Base-by-base conservation (phyloP, 2,113 vertebrate genomes). In the Talpa occidentalis region DNA sequence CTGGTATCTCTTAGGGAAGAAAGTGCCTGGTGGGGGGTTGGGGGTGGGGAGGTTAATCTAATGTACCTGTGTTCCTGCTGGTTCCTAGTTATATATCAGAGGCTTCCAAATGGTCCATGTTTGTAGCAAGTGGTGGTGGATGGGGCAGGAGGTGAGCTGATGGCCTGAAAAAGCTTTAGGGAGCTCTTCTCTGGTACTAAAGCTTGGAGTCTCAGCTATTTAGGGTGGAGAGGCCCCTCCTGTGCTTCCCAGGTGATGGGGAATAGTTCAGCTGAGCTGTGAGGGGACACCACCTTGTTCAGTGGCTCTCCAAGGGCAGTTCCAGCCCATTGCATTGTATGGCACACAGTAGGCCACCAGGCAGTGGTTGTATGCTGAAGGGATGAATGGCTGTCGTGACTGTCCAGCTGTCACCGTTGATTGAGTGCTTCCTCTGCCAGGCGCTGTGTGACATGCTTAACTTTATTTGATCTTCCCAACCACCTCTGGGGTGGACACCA, bases 161-260 rank as follows among this genome's bases (percentile, higher is more conserved):
- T 30, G 24, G 21, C 73, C n/a, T 15, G 10, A n/a, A 77, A 74
- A 77, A 28, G 28, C 22, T 81, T 56, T 47, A 52, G 9, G 44
- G 47, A 10, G 10, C 0, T 73, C 8, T 76, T 16, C 35, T 30
- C 77, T 84, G 32, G 21, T 72, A 0, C 69, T 69, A 1, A 42
- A 54, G 1, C 74, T 67, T n/a, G 54, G 32, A 8, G 49, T 77
- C 40, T 94, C 26, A 3, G 47, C 28, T 85, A 4, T 72, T 9
- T 0, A 2, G 2, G 32, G n/a, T 21, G 35, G 3, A 11, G 1
- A 7, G 15, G 7, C 2, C 12, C 42, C 37, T 8, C 5, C 42
- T 62, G 37, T 77, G 21, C 21, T 59, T 9, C 70, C 85, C 37
- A 17, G 44, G 44, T 72, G 56, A 35, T 32, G 37, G 24, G 62